A percentile compares a stretch with the other conserved stretches of the same genome.
Conservation (phyloP, 92 coral and sea anemone species). For the Montipora capitata region DNA sequence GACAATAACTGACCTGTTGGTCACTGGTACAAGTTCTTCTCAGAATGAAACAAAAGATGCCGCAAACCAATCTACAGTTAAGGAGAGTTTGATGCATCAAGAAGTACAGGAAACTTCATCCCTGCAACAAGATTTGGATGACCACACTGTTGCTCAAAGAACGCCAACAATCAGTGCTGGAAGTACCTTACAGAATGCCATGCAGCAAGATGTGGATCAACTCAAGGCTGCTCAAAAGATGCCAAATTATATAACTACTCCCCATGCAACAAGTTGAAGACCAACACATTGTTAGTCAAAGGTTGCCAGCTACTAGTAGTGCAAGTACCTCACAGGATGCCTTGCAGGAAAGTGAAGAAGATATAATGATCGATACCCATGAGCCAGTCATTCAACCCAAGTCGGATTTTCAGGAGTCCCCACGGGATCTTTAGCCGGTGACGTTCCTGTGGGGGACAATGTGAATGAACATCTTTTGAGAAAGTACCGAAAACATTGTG, state of each 20-base stretch:
- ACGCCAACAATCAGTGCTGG: constrained; percentile 54
- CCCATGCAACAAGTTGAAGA: constrained; percentile 46
- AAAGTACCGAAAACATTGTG: background rate
- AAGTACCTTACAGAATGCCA: constrained; percentile 61
- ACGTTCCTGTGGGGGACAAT: constrained; percentile 3
- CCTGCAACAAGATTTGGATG: constrained; percentile 53
- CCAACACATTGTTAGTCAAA: constrained; percentile 21
- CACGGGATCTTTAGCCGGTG: background rate
- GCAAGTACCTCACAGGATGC: background rate
- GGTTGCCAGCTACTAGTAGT: background rate
- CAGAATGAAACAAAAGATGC: constrained; percentile 60
- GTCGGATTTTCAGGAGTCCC: constrained; percentile 1
- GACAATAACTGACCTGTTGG: constrained; percentile 42
- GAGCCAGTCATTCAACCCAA: background rate
- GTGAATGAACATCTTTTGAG: background rate
- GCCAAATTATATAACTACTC: constrained; percentile 28
- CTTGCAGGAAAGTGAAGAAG: background rate
- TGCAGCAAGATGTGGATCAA: constrained; percentile 52
- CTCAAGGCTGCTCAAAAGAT: constrained; percentile 50
- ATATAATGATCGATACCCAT: background rate
- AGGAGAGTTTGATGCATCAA: constrained; percentile 60
- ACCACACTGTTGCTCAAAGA: constrained; percentile 55
- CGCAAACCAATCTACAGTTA: constrained; percentile 57
- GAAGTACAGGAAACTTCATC: constrained; percentile 53
- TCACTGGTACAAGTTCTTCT: constrained; percentile 50